A percentile compares a stretch with the other conserved stretches of the same genome.
These are phyloP conservation scores for Dasypogon diadema DNA, from an alignment of 2,888 invertebrate species.

Conservation along the genomic window DNA sequence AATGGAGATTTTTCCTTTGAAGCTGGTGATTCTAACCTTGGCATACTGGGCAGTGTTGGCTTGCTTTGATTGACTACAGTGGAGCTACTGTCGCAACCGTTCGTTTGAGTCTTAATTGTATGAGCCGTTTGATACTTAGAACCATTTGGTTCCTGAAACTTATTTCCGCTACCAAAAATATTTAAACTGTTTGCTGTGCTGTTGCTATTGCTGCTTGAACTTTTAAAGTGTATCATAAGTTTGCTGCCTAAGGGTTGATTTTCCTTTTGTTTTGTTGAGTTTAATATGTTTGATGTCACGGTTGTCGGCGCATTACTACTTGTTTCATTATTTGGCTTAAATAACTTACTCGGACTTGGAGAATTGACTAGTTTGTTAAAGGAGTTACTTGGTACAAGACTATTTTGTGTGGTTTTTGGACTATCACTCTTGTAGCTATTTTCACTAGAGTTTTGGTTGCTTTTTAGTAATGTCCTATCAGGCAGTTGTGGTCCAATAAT, in stretches of 20 bases:
- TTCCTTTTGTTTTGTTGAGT: conserved; percentile 50
- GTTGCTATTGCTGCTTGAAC: conserved; percentile 61
- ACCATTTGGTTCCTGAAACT: conserved; percentile 62
- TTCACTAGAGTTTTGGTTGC: conserved; percentile 1
- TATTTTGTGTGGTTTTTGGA: conserved; percentile 53
- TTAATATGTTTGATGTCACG: conserved; percentile 12
- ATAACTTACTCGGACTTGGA: conserved; percentile 61
- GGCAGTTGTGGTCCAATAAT: conserved; percentile 61
- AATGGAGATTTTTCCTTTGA: conserved; percentile 12
- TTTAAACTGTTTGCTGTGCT: conserved; percentile 59
- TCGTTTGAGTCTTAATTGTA: conserved; percentile 61
- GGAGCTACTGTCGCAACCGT: conserved; percentile 17
- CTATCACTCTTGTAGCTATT: conserved; percentile 26
- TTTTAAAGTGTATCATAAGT: conserved; percentile 71
- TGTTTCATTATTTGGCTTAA: conserved; percentile 59
- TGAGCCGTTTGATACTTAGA: conserved; percentile 61
- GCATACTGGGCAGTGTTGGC: conserved; percentile 67
- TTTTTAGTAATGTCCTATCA: conserved; percentile 52
- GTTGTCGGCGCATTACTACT: conserved; percentile 11
- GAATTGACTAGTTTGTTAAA: conserved; percentile 66
- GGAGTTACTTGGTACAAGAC: neutral
- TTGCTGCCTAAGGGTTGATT: conserved; percentile 67
- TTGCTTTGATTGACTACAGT: conserved; percentile 9
- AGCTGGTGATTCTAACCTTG: conserved; percentile 58
- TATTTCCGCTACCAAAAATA: conserved; percentile 56